These are phyloP conservation scores for Caenorhabditis briggsae DNA, from an alignment of 1,140 invertebrate genomes.

Conservation along the genomic window DNA sequence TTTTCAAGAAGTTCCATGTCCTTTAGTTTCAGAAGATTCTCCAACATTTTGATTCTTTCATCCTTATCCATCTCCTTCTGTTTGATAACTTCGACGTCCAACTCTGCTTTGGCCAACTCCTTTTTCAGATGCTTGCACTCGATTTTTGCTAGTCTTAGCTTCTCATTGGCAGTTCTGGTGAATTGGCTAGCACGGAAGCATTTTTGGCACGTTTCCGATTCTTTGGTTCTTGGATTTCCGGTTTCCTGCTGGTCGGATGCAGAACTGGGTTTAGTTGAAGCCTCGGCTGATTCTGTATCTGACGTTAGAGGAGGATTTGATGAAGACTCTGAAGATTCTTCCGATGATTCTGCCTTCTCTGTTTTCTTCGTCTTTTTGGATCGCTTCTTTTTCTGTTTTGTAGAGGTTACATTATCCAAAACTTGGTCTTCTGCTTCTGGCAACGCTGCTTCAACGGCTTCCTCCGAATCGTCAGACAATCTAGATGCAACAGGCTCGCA, in stretches of 20 bases:
- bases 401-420: too few relatives aligned
- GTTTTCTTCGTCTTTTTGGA: not conserved
- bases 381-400: too few relatives aligned
- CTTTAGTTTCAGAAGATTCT: not conserved
- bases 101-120: not conserved
- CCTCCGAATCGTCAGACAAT: too few relatives aligned
- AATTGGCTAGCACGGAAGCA: not conserved
- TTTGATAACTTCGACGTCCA: not conserved
- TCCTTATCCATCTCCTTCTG: not conserved
- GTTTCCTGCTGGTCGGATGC: not conserved
- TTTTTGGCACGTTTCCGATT: not conserved
- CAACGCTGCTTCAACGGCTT: not conserved
- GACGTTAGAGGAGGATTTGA: too few relatives aligned
- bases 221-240: not conserved
- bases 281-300: too few relatives aligned
- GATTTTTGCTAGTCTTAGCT: not conserved
- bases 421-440: not conserved
- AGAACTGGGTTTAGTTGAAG: too few relatives aligned
- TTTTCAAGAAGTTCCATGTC: not conserved
- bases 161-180: not conserved
- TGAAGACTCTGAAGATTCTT: not conserved
- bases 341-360: not conserved
- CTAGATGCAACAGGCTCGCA: too few relatives aligned
- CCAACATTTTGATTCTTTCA: not conserved
- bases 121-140: conserved; percentile 4